Conservation (phyloP, 2,888 invertebrate genomes). For the Volucella inflata region DNA sequence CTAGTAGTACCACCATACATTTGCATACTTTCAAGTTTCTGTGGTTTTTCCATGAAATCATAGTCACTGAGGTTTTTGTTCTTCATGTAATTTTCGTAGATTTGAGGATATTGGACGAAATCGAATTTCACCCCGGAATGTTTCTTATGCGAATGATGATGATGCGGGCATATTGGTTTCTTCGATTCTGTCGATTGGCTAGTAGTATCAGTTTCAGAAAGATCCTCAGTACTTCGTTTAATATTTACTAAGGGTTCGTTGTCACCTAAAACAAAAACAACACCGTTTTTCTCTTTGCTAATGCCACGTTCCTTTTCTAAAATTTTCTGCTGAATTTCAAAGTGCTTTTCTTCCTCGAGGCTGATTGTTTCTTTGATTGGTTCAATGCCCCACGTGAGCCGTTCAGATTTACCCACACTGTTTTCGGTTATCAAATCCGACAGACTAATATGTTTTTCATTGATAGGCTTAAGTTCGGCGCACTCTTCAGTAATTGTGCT, state of each 20-base stretch:
- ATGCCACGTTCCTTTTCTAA: conserved; percentile 47
- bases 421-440: conserved; percentile 83
- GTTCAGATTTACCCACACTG: conserved; percentile 82
- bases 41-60: conserved; percentile 79
- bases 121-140: conserved; percentile 90
- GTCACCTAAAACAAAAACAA: conserved; percentile 89
- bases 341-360: conserved; percentile 80
- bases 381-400: conserved; percentile 83
- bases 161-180: conserved; percentile 79
- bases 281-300: conserved; percentile 81
- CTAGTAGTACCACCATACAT: conserved; percentile 39
- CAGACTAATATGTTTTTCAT: conserved; percentile 80
- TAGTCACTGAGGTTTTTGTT: conserved; percentile 87
- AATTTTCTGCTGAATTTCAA: conserved; percentile 60
- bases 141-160: conserved; percentile 84
- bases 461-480: conserved; percentile 68
- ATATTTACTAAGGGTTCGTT: conserved; percentile 88
- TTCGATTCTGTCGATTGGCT: conserved; percentile 37
- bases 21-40: conserved; percentile 78
- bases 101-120: conserved; percentile 89
- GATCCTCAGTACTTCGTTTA: conserved; percentile 84
- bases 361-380: conserved; percentile 82
- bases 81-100: conserved; percentile 90
- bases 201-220: conserved; percentile 66
- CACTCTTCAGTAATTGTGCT: conserved; percentile 17